Percentiles rank a stretch among this genome's conserved stretches.
phyloP scores from a whole-genome alignment of 1,140 invertebrate species.

The Stegodyphus dumicola region DNA sequence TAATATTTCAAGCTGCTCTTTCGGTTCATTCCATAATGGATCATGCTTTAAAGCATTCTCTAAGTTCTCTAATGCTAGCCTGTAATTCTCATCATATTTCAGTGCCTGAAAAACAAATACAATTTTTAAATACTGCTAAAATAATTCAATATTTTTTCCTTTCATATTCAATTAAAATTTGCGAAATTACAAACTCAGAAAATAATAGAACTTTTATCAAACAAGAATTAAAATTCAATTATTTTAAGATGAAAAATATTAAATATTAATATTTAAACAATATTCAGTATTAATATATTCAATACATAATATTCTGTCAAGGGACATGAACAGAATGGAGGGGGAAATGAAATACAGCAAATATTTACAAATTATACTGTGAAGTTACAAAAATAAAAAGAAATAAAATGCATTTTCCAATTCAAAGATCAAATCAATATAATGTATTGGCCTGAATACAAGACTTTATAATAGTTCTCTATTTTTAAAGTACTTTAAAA shows the following conservation, averaged over 20 bases:
- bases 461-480: too few species aligned
- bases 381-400: too few species aligned
- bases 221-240: neutral
- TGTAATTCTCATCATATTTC: slow-evolving; percentile 84
- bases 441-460: too few species aligned
- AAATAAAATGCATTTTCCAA: too few species aligned
- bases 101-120: slow-evolving; percentile 72
- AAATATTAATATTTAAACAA: slow-evolving; percentile 63
- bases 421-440: too few species aligned
- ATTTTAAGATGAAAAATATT: neutral
- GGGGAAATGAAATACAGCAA: too few species aligned
- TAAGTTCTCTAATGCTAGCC: slow-evolving; percentile 78
- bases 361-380: too few species aligned
- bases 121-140: neutral
- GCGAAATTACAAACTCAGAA: neutral
- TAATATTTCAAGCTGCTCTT: slow-evolving; percentile 74
- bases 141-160: neutral
- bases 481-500: too few species aligned
- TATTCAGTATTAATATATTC: slow-evolving; percentile 15
- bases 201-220: neutral
- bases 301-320: too few species aligned
- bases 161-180: neutral
- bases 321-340: too few species aligned
- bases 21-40: slow-evolving; percentile 79
- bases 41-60: slow-evolving; percentile 76